These are phyloP conservation scores for Mus minutoides DNA, from an alignment of 2,797 vertebrate genomes.

Conservation along the genomic window DNA sequence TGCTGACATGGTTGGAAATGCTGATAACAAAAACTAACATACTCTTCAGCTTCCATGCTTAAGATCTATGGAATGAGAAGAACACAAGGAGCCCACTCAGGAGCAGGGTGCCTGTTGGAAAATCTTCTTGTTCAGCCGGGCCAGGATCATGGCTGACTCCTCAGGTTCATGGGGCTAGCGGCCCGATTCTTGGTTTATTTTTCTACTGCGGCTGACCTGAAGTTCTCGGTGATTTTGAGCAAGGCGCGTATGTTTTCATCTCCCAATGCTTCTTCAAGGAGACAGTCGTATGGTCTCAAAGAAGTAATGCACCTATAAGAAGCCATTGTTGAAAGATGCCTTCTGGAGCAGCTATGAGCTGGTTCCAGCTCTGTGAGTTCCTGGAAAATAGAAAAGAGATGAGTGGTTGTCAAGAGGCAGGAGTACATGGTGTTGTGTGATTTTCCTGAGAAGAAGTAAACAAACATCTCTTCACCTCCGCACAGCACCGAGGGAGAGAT, in stretches of 20 bases:
- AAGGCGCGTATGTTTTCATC: neutral
- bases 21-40: neutral
- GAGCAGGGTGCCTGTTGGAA: rapidly evolving
- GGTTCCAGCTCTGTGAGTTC: no score
- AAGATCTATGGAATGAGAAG: neutral
- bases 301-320: neutral
- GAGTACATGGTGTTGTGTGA: neutral
- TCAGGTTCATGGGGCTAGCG: neutral
- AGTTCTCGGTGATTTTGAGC: neutral
- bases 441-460: neutral
- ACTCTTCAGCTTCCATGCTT: neutral
- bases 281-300: neutral
- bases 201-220: neutral
- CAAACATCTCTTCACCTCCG: neutral
- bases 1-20: neutral
- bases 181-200: neutral
- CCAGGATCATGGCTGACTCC: rapidly evolving
- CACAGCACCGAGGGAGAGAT: neutral
- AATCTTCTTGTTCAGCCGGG: neutral
- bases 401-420: neutral
- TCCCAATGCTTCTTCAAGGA: neutral
- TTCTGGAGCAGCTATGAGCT: neutral
- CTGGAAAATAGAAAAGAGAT: neutral
- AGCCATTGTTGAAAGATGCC: neutral
- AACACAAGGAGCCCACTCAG: neutral